Evolutionary conservation across 2,888 invertebrate species (phyloP).

Genomic region (Penaeus monodon): DNA sequence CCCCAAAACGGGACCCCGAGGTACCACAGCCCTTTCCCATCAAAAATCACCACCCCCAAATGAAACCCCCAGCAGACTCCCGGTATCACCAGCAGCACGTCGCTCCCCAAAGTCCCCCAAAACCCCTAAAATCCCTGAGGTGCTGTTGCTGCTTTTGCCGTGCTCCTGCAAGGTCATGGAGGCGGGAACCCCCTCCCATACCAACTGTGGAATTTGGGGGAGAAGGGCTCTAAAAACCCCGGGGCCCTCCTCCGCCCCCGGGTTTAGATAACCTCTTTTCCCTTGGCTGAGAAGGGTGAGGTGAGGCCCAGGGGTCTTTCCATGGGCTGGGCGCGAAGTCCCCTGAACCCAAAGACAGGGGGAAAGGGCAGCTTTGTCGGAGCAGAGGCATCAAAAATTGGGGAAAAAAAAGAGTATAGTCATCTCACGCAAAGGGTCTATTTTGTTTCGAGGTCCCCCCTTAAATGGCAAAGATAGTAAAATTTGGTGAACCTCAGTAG

Average conservation of each 20-base stretch:
- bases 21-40: conserved; percentile 13
- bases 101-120: conserved; percentile 55
- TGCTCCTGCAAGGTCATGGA: conserved; percentile 45
- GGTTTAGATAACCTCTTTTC: conserved; percentile 31
- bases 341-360: conserved; percentile 27
- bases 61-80: conserved; percentile 37
- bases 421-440: neutral
- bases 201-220: conserved; percentile 19
- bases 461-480: neutral
- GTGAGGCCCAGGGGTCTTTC: conserved; percentile 38
- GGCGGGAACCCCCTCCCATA: conserved; percentile 42
- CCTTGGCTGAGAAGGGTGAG: conserved; percentile 25
- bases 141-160: conserved; percentile 41
- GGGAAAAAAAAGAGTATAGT: neutral
- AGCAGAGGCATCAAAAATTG: conserved; percentile 31
- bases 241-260: conserved; percentile 16
- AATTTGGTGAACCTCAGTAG: neutral
- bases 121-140: conserved; percentile 49
- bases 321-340: conserved; percentile 36
- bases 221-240: conserved; percentile 26
- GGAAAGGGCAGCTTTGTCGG: conserved; percentile 30
- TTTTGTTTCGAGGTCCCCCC: conserved; percentile 6
- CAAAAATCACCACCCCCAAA: conserved; percentile 54
- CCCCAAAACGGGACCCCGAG: conserved; percentile 35
- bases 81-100: conserved; percentile 49